These are phyloP conservation scores for Agrotis puta DNA, from an alignment of 2,888 invertebrate genomes.

Conservation along the genomic window DNA sequence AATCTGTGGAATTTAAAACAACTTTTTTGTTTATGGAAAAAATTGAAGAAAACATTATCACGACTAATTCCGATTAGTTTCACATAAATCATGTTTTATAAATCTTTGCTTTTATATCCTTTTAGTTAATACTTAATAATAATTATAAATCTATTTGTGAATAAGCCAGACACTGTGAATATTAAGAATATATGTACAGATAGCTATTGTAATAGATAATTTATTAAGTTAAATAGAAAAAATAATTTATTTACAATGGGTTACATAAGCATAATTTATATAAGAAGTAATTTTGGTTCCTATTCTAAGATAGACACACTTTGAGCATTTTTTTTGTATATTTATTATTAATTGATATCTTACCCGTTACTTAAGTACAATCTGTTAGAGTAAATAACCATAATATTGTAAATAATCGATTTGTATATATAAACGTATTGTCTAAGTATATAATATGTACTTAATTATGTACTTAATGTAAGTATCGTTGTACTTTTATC, in stretches of 20 bases:
- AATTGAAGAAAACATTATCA: background rate
- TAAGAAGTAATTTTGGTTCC: conserved; percentile 87
- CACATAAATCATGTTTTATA: conserved; percentile 23
- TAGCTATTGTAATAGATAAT: conserved; percentile 80
- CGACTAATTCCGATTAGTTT: conserved; percentile 27
- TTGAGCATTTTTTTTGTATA: conserved; percentile 83
- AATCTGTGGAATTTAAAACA: conserved; percentile 8
- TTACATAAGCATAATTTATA: conserved; percentile 70
- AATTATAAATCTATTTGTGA: conserved; percentile 51
- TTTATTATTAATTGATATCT: conserved; percentile 79
- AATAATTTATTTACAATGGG: conserved; percentile 86
- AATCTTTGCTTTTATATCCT: conserved; percentile 50
- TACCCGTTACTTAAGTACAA: conserved; percentile 72
- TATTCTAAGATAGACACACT: conserved; percentile 87
- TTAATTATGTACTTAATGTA: conserved; percentile 67
- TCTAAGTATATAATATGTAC: conserved; percentile 64
- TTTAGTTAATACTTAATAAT: conserved; percentile 51
- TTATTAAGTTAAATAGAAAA: conserved; percentile 77
- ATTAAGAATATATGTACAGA: conserved; percentile 82
- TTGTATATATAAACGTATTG: conserved; percentile 63
- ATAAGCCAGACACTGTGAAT: conserved; percentile 74
- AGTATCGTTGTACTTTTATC: conserved; percentile 61
- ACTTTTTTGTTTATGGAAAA: conserved; percentile 8
- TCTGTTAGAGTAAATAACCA: conserved; percentile 65
- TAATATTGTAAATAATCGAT: conserved; percentile 61